These are phyloP conservation scores for Pampusana beccarii DNA, from an alignment of 2,113 vertebrate species.

Conservation along the genomic window DNA sequence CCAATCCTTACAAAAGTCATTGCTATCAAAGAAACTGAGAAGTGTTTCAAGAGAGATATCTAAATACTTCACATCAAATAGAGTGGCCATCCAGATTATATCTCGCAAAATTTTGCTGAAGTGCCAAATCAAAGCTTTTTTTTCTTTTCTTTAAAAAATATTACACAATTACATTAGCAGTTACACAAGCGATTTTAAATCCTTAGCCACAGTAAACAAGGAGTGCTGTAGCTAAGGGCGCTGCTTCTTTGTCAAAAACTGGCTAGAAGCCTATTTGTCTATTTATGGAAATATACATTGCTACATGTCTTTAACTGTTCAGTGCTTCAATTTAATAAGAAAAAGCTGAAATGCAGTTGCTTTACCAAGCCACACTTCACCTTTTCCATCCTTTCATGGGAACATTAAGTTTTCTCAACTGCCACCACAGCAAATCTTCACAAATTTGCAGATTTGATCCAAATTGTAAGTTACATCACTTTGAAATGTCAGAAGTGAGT, in stretches of 20 bases:
- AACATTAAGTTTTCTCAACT: conserved; percentile 67
- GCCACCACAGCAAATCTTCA: conserved; percentile 49
- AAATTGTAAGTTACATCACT: conserved; percentile 38
- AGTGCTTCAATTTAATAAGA: conserved; percentile 59
- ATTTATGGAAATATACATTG: conserved; percentile 57
- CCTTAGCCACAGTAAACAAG: conserved; percentile 71
- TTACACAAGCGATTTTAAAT: conserved; percentile 66
- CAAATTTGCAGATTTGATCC: conserved; percentile 66
- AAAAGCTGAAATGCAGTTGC: conserved; percentile 77
- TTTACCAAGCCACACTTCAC: conserved; percentile 73
- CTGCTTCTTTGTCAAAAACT: conserved; percentile 38
- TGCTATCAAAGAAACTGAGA: conserved; percentile 76
- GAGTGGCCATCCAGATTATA: conserved; percentile 68
- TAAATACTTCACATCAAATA: conserved; percentile 82
- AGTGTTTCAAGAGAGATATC: conserved; percentile 73
- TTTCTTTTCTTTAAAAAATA: not conserved
- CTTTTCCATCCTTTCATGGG: conserved; percentile 68
- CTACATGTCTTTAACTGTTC: conserved; percentile 63
- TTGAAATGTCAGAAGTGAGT: conserved; percentile 64
- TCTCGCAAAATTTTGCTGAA: conserved; percentile 68
- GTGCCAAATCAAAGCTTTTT: conserved; percentile 72
- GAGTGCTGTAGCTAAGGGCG: conserved; percentile 60
- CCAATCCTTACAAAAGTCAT: conserved; percentile 80
- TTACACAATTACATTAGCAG: conserved; percentile 68
- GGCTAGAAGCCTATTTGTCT: conserved; percentile 55